These are phyloP conservation scores for Meandrina meandrites DNA, from an alignment of 92 coral and sea anemone species.

Conservation along the genomic window DNA sequence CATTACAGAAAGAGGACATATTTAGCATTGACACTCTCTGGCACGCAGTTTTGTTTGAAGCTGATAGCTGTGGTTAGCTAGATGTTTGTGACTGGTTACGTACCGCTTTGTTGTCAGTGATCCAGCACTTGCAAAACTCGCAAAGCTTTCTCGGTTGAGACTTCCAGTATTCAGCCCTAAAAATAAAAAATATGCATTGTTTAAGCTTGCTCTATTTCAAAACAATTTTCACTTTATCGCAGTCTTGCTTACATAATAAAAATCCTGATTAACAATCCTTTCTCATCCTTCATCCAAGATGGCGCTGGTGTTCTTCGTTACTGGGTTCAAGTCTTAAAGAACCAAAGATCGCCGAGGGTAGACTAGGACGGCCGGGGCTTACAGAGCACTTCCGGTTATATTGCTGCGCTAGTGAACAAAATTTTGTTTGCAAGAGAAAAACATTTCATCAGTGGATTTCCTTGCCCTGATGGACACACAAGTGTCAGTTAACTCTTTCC, in stretches of 20 bases:
- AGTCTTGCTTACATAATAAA: not conserved
- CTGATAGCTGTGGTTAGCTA: not conserved
- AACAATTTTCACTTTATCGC: no score
- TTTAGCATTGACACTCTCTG: no score
- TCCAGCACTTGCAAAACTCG: slow-evolving; percentile 99
- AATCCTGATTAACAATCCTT: no score
- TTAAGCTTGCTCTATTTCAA: no score
- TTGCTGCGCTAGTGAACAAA: no score
- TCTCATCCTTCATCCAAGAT: not conserved
- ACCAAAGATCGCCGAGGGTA: not conserved
- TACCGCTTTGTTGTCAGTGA: slow-evolving; percentile 97
- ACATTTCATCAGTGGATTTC: no score
- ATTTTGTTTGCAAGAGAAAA: no score
- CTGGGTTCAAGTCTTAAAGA: not conserved
- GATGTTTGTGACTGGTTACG: not conserved
- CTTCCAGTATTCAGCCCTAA: slow-evolving; percentile 96
- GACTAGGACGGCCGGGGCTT: not conserved
- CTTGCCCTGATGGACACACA: not conserved
- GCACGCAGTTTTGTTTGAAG: not conserved
- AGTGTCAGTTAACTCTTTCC: not conserved
- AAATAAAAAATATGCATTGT: not conserved
- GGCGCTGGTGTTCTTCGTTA: slow-evolving; percentile 3
- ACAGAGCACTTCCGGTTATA: no score
- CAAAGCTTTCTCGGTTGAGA: slow-evolving; percentile 95
- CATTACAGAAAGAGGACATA: no score